Evolutionary conservation across 2,797 vertebrate genomes (phyloP).

Genomic region (Paguma larvata): DNA sequence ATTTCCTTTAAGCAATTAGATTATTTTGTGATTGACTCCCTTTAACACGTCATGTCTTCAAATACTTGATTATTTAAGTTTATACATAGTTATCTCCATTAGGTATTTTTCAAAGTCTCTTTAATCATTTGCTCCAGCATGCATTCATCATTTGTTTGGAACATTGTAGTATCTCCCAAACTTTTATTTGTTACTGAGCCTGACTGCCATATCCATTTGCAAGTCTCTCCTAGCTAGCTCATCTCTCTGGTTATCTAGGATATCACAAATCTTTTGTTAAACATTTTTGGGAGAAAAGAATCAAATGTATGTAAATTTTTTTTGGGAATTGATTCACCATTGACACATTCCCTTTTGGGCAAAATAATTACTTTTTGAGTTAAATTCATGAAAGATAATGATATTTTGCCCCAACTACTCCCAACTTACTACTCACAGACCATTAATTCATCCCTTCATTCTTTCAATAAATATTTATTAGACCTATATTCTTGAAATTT

Average conservation of each 20-base stretch:
- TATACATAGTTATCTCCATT: not conserved
- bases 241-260: not conserved
- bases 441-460: not conserved
- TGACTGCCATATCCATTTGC: not conserved
- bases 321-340: not conserved
- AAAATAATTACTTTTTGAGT: not conserved
- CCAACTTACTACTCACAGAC: not conserved
- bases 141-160: not conserved
- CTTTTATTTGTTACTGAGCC: not conserved
- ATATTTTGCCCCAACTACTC: not conserved
- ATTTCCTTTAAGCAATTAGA: conserved; percentile 5
- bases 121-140: not conserved
- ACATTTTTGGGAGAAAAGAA: not conserved
- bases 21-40: not conserved
- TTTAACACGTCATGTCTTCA: not conserved
- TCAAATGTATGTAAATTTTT: not conserved
- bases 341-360: not conserved
- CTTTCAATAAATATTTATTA: not conserved
- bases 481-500: not conserved
- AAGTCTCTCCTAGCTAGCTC: not conserved
- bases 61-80: not conserved
- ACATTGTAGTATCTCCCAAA: not conserved
- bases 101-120: not conserved
- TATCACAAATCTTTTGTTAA: not conserved
- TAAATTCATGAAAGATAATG: not conserved